These are phyloP conservation scores for Ia io DNA, from an alignment of 2,113 vertebrate genomes.

Conservation along the genomic window DNA sequence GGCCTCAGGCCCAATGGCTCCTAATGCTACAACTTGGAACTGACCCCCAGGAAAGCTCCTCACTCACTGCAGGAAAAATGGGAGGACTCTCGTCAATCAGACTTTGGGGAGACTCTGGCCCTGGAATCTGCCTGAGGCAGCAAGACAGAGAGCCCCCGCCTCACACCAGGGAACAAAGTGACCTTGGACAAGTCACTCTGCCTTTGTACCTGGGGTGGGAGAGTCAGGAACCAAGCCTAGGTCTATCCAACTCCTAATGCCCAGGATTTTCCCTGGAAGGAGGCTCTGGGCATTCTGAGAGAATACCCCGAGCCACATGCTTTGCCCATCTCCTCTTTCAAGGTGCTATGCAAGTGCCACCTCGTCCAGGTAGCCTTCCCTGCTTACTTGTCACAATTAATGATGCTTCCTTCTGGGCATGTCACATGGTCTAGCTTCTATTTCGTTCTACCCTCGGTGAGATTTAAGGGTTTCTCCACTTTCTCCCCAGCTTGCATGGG, in stretches of 20 bases:
- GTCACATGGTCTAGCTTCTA: neutral
- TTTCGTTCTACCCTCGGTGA: neutral
- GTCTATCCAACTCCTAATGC: neutral
- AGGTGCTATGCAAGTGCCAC: neutral
- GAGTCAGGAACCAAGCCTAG: neutral
- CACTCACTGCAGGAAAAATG: neutral
- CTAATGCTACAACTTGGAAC: neutral
- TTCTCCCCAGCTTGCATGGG: neutral
- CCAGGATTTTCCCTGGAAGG: neutral
- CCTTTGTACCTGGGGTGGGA: neutral
- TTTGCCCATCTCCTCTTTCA: neutral
- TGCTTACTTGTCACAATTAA: neutral
- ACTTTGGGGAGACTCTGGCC: neutral
- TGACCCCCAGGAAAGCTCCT: neutral
- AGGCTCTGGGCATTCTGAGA: neutral
- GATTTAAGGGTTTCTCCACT: neutral
- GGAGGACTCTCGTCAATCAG: neutral
- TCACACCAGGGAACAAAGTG: neutral
- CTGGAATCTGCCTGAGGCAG: neutral
- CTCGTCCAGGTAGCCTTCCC: neutral
- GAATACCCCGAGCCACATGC: neutral
- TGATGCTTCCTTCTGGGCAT: neutral
- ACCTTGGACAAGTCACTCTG: neutral
- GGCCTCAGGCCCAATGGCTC: neutral
- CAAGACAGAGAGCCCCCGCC: neutral